Evolutionary conservation across 2,888 invertebrate genomes (phyloP).

Genomic region (Liodrosophila aerea): DNA sequence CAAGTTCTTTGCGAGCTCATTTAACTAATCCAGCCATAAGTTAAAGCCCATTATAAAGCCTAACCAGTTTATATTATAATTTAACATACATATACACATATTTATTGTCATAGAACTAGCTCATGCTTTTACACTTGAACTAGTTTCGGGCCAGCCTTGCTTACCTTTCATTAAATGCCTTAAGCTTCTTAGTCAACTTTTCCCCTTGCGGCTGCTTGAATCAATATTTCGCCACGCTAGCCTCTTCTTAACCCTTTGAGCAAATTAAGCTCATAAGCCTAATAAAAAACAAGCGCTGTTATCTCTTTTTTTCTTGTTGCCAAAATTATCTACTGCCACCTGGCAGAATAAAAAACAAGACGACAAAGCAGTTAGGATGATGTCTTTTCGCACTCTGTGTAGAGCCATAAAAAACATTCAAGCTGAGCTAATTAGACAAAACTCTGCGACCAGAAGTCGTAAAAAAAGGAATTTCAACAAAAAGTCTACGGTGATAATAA

Average conservation of each 20-base stretch:
- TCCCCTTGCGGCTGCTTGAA: too few relatives aligned
- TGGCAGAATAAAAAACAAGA: slow-evolving; percentile 9
- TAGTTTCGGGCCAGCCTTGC: too few relatives aligned
- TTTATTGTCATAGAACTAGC: too few relatives aligned
- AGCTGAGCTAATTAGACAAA: slow-evolving; percentile 29
- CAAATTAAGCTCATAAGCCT: background rate
- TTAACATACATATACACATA: too few relatives aligned
- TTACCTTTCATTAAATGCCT: too few relatives aligned
- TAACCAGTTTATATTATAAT: too few relatives aligned
- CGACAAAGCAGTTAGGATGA: slow-evolving; percentile 23
- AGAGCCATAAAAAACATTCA: slow-evolving; percentile 9
- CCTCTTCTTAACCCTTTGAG: too few relatives aligned
- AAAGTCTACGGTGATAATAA: slow-evolving; percentile 8
- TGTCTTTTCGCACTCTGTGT: slow-evolving; percentile 29
- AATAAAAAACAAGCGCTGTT: slow-evolving; percentile 11
- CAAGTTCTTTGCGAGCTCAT: background rate
- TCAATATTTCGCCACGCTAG: too few relatives aligned
- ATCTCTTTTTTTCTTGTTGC: slow-evolving; percentile 10
- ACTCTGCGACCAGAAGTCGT: slow-evolving; percentile 13
- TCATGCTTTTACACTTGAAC: too few relatives aligned
- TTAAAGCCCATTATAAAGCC: too few relatives aligned
- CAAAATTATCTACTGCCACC: slow-evolving; percentile 27
- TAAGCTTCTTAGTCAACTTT: too few relatives aligned
- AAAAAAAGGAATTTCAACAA: slow-evolving; percentile 14
- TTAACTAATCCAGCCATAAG: background rate